These are phyloP conservation scores for Argopecten irradians DNA, from an alignment of 1,140 invertebrate genomes.

Conservation along the genomic window DNA sequence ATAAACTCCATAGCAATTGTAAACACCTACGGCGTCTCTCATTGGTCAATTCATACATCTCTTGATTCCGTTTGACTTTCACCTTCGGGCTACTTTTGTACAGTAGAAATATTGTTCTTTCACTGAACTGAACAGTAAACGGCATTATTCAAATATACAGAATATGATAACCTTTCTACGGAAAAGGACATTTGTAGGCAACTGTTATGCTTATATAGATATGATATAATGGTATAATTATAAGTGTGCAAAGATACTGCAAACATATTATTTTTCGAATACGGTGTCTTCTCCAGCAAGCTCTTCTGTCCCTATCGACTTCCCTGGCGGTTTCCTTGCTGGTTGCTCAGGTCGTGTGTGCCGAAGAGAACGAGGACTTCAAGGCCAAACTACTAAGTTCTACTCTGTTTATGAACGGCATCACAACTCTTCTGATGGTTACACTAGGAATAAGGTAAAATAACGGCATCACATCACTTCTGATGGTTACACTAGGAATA, in stretches of 20 bases:
- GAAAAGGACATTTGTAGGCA: neutral
- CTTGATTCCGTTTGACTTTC: too few species aligned
- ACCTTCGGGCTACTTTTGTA: too few species aligned
- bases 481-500: neutral
- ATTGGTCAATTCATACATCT: too few species aligned
- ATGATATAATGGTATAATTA: neutral
- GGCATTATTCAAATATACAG: neutral
- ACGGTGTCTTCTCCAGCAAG: slow-evolving; percentile 36
- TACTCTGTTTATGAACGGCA: slow-evolving; percentile 59
- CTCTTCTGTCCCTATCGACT: slow-evolving; percentile 48
- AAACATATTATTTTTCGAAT: neutral
- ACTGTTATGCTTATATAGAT: neutral
- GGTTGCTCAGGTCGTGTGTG: slow-evolving; percentile 55
- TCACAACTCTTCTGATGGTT: slow-evolving; percentile 58
- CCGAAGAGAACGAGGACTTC: slow-evolving; percentile 50
- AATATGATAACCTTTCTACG: neutral
- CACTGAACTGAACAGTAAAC: neutral
- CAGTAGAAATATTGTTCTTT: slow-evolving; percentile 80
- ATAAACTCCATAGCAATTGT: too few species aligned
- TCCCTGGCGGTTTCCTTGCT: slow-evolving; percentile 51
- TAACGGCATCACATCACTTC: neutral
- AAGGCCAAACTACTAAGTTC: slow-evolving; percentile 57
- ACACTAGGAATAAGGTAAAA: slow-evolving; percentile 57
- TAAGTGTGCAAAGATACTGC: neutral
- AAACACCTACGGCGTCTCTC: too few species aligned